Evolutionary conservation across 1,140 invertebrate species (phyloP).

Genomic region (Aphelinus certus): DNA sequence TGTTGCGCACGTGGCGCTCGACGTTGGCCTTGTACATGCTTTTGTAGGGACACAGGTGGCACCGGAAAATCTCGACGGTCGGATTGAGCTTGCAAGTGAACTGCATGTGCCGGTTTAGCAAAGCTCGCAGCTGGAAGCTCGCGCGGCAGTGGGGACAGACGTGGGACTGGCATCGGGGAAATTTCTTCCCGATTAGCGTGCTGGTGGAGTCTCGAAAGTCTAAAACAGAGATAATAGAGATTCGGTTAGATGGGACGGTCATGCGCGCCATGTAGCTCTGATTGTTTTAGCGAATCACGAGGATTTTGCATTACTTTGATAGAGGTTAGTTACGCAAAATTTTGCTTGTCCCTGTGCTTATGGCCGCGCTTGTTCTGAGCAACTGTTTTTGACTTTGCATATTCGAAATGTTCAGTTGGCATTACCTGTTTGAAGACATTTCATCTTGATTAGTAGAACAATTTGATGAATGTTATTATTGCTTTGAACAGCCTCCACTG

Average conservation of each 20-base stretch:
- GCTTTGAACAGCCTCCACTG: too few relatives aligned
- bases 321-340: too few relatives aligned
- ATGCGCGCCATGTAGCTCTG: slow-evolving; percentile 41
- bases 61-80: slow-evolving; percentile 49
- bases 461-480: too few relatives aligned
- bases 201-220: neutral
- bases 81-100: slow-evolving; percentile 60
- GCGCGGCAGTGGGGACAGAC: slow-evolving; percentile 60
- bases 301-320: too few relatives aligned
- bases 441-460: too few relatives aligned
- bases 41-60: slow-evolving; percentile 57
- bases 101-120: slow-evolving; percentile 61
- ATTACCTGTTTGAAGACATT: too few relatives aligned
- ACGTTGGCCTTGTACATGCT: slow-evolving; percentile 60
- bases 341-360: too few relatives aligned
- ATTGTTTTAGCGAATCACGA: neutral
- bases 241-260: slow-evolving; percentile 4
- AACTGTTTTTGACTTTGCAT: too few relatives aligned
- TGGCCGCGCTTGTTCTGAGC: too few relatives aligned
- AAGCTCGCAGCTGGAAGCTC: slow-evolving; percentile 55
- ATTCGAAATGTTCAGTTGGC: too few relatives aligned
- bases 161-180: slow-evolving; percentile 19
- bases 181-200: neutral
- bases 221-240: slow-evolving; percentile 21
- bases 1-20: slow-evolving; percentile 58